A percentile compares a stretch with the other conserved stretches of the same genome.
phyloP scores from a whole-genome alignment of 2,797 vertebrate genomes.

The Tokudaia muenninki region DNA sequence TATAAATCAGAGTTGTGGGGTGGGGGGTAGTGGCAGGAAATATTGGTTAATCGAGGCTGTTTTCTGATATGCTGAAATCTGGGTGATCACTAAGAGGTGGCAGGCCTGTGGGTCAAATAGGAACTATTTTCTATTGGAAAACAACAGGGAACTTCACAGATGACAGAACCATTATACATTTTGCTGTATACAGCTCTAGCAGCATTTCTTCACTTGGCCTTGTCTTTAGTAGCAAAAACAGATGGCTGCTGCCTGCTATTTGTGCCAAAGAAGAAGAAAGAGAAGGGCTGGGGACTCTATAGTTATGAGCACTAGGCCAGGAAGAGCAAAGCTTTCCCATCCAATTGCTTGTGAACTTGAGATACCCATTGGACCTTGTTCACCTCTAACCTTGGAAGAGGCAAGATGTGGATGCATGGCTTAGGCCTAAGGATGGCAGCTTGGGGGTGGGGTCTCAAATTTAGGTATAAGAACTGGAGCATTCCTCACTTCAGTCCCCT shows the following conservation, averaged over 20 bases:
- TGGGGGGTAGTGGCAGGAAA: not conserved
- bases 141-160: not conserved
- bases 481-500: not conserved
- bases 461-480: not conserved
- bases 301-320: not conserved
- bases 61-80: constrained; percentile 27
- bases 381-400: no score
- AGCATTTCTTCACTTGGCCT: not conserved
- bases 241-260: not conserved
- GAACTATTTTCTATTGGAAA: not conserved
- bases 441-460: not conserved
- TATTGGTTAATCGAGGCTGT: not conserved
- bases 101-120: not conserved
- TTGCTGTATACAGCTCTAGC: not conserved
- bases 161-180: not conserved
- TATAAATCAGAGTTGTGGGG: not conserved
- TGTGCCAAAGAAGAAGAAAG: not conserved
- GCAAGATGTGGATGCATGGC: fast-evolving
- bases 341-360: not conserved
- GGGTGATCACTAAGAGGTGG: not conserved
- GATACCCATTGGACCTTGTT: not conserved
- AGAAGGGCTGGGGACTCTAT: not conserved
- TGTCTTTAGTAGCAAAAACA: not conserved
- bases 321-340: not conserved
- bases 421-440: not conserved